Percentiles rank a stretch among this genome's conserved stretches.
phyloP scores from a whole-genome alignment of 1,140 invertebrate genomes.

The Zaprionus inermis region DNA sequence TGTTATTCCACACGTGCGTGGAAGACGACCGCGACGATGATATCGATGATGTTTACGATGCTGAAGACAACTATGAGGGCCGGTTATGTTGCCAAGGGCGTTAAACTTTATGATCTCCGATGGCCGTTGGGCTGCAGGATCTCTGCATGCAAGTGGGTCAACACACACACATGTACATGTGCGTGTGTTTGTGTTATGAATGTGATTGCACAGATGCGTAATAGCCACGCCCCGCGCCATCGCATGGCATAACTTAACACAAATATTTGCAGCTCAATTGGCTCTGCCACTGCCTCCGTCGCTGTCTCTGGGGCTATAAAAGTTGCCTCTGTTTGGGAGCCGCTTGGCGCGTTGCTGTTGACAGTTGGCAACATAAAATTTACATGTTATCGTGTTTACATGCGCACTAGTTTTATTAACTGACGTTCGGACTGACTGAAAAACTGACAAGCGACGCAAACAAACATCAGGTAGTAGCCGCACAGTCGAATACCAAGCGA shows the following conservation, averaged over 20 bases:
- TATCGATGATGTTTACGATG: conserved; percentile 10
- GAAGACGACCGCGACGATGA: conserved; percentile 18
- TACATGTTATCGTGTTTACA: conserved; percentile 68
- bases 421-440: conserved; percentile 45
- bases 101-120: conserved; percentile 38
- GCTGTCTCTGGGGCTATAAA: conserved; percentile 4
- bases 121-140: conserved; percentile 57
- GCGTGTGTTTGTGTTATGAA: conserved; percentile 12
- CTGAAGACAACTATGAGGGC: conserved; percentile 22
- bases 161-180: background rate
- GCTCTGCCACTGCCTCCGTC: conserved; percentile 34
- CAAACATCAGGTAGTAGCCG: background rate
- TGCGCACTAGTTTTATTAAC: conserved; percentile 64
- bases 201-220: conserved; percentile 31
- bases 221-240: conserved; percentile 49
- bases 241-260: conserved; percentile 41
- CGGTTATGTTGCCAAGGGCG: conserved; percentile 52
- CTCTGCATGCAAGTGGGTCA: conserved; percentile 60
- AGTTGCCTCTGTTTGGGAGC: conserved; percentile 28
- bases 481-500: background rate
- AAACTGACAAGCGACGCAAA: conserved; percentile 41
- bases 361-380: conserved; percentile 74
- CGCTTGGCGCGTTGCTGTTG: conserved; percentile 41
- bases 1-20: conserved; percentile 53
- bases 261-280: conserved; percentile 61